Percentiles rank a stretch among this genome's conserved stretches.
phyloP scores from a whole-genome alignment of 92 coral and sea anemone species.

The Parazoanthus atlanticus region DNA sequence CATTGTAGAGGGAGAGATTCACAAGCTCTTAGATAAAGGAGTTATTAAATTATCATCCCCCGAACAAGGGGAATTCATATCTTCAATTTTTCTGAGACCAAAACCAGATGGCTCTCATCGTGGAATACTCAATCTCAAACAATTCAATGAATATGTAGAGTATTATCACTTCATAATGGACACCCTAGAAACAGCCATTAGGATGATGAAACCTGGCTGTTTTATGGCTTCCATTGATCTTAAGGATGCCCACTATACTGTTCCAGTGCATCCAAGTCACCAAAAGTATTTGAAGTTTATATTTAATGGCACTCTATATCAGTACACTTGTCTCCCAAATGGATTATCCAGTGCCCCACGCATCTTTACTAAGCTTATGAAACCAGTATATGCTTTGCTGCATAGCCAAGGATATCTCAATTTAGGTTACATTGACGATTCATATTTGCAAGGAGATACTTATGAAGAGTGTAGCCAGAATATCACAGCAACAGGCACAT shows the following conservation, averaged over 20 bases:
- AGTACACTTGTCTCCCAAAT: too few relatives aligned
- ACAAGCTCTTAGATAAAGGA: conserved; percentile 51
- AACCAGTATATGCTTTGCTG: conserved; percentile 31
- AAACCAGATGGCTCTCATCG: conserved; percentile 50
- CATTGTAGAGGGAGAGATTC: conserved; percentile 51
- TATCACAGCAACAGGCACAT: conserved; percentile 27
- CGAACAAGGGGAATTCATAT: conserved; percentile 51
- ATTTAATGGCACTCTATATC: too few relatives aligned
- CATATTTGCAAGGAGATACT: conserved; percentile 41
- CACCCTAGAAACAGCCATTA: too few relatives aligned
- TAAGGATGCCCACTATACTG: too few relatives aligned
- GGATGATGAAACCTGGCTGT: too few relatives aligned
- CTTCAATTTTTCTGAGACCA: conserved; percentile 51
- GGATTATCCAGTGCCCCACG: conserved; percentile 8
- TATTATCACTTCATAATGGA: too few relatives aligned
- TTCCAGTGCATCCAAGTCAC: too few relatives aligned
- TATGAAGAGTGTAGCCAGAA: not conserved
- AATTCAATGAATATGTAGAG: too few relatives aligned
- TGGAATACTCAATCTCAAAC: conserved; percentile 40
- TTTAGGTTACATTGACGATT: conserved; percentile 42
- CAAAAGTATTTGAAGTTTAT: too few relatives aligned
- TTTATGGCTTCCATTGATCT: too few relatives aligned
- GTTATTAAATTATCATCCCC: conserved; percentile 26
- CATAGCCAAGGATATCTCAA: conserved; percentile 28
- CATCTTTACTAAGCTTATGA: conserved; percentile 29